Percentiles rank a stretch among this genome's conserved stretches.
phyloP scores from a whole-genome alignment of 2,113 vertebrate species.

The Aphyosemion australe region DNA sequence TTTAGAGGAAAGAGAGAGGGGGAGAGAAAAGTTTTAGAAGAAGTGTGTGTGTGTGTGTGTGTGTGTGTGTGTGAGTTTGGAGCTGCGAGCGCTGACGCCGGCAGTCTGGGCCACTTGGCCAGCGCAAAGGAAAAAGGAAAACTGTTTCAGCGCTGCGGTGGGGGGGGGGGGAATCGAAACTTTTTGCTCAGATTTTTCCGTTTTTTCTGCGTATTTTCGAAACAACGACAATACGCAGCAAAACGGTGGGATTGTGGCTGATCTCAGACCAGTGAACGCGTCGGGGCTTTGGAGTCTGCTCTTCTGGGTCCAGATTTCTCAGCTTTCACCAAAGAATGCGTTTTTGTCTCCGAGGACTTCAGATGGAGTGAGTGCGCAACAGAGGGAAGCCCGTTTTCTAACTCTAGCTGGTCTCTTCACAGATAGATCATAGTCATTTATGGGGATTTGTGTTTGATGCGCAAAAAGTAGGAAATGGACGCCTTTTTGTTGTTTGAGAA shows the following conservation, averaged over 20 bases:
- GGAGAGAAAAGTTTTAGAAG: conserved; percentile 62
- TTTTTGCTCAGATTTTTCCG: conserved; percentile 31
- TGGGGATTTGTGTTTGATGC: conserved; percentile 9
- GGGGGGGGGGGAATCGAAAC: conserved; percentile 53
- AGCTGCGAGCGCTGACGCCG: conserved; percentile 73
- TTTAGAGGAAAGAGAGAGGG: not conserved
- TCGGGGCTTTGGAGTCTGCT: conserved; percentile 9
- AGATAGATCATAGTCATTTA: not conserved
- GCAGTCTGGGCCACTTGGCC: conserved; percentile 76
- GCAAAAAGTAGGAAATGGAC: conserved; percentile 51
- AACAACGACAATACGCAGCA: conserved; percentile 6
- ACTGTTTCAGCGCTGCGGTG: conserved; percentile 32
- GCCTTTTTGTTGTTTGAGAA: conserved; percentile 37
- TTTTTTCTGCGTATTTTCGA: not conserved
- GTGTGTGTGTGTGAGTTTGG: conserved; percentile 21
- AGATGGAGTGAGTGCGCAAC: conserved; percentile 75
- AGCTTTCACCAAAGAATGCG: conserved; percentile 60
- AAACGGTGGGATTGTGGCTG: not conserved
- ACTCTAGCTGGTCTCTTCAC: conserved; percentile 9
- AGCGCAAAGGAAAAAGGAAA: conserved; percentile 70
- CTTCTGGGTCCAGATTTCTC: conserved; percentile 25
- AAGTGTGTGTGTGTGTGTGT: too few species aligned
- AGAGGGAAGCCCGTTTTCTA: conserved; percentile 30
- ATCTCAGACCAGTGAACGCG: conserved; percentile 7
- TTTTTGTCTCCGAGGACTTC: conserved; percentile 69